phyloP scores from a whole-genome alignment of 2,113 vertebrate species.

The Melospiza georgiana region DNA sequence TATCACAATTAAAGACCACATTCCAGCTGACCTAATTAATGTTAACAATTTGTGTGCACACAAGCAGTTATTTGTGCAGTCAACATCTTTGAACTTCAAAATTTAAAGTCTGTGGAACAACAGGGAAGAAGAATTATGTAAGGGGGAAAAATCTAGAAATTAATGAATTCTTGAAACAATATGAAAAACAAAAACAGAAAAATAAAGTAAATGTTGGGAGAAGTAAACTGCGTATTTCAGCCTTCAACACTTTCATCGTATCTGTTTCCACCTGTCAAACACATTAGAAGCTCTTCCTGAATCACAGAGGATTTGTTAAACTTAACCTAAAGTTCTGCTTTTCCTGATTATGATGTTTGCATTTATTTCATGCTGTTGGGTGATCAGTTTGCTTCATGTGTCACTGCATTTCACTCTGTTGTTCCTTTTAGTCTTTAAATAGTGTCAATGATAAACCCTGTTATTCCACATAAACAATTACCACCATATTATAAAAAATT shows the following conservation, averaged over 20 bases:
- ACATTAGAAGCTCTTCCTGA: not conserved
- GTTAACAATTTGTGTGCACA: not conserved
- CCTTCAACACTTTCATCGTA: not conserved
- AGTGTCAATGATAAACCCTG: not conserved
- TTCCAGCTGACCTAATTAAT: slow-evolving; percentile 53
- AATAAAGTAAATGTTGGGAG: not conserved
- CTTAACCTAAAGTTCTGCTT: not conserved
- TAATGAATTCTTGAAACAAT: not conserved
- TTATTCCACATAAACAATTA: not conserved
- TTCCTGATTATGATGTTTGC: not conserved
- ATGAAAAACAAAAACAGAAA: slow-evolving; percentile 10
- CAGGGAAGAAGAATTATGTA: not conserved
- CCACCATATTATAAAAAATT: not conserved
- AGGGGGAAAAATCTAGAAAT: not conserved
- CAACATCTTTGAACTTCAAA: not conserved
- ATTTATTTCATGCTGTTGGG: not conserved
- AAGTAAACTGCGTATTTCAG: slow-evolving; percentile 15
- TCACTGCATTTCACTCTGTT: not conserved
- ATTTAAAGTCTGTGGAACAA: not conserved
- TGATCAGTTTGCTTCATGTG: not conserved
- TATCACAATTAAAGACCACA: slow-evolving; percentile 22
- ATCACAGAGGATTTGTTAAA: not conserved
- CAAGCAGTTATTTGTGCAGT: not conserved
- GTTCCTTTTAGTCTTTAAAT: not conserved
- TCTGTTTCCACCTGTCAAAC: slow-evolving; percentile 13